A percentile compares a stretch with the other conserved stretches of the same genome.
phyloP scores from a whole-genome alignment of 37 sponge, comb jelly and placozoan genomes.

The Aplysina aerophoba region DNA sequence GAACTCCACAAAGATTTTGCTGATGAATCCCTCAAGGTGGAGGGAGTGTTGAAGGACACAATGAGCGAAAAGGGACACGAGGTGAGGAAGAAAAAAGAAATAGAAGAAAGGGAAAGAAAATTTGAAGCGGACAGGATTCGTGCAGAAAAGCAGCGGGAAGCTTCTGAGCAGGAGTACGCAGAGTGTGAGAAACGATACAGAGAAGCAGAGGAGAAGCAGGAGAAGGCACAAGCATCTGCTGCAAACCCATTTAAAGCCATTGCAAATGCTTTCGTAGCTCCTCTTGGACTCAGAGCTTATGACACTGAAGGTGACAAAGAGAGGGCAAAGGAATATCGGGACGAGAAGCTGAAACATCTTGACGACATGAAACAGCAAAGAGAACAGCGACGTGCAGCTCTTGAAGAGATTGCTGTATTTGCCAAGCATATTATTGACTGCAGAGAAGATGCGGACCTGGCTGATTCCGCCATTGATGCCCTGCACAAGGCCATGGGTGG shows the following conservation, averaged over 20 bases:
- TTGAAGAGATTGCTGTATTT: slow-evolving; percentile 34
- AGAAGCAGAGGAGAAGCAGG: background rate
- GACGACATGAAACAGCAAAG: slow-evolving; percentile 9
- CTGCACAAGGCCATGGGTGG: slow-evolving; percentile 60
- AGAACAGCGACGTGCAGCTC: slow-evolving; percentile 31
- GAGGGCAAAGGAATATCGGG: background rate
- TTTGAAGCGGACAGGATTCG: background rate
- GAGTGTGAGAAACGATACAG: background rate
- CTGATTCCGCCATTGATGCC: slow-evolving; percentile 43
- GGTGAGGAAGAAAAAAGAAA: background rate
- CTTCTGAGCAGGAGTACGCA: background rate
- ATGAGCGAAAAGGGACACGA: background rate
- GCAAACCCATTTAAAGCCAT: background rate
- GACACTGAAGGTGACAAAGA: background rate
- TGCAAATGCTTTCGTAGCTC: background rate
- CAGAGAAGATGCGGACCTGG: slow-evolving; percentile 24
- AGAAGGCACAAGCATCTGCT: background rate
- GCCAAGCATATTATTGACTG: slow-evolving; percentile 26
- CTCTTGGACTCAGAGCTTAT: background rate
- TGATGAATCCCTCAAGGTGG: slow-evolving; percentile 38
- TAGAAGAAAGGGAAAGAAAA: background rate
- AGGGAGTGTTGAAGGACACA: background rate
- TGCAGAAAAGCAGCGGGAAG: background rate
- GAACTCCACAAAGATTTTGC: slow-evolving; percentile 53
- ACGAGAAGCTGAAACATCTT: slow-evolving; percentile 27